Base-by-base conservation (phyloP, 1,140 invertebrate species). In the Dendroctonus ponderosae region DNA sequence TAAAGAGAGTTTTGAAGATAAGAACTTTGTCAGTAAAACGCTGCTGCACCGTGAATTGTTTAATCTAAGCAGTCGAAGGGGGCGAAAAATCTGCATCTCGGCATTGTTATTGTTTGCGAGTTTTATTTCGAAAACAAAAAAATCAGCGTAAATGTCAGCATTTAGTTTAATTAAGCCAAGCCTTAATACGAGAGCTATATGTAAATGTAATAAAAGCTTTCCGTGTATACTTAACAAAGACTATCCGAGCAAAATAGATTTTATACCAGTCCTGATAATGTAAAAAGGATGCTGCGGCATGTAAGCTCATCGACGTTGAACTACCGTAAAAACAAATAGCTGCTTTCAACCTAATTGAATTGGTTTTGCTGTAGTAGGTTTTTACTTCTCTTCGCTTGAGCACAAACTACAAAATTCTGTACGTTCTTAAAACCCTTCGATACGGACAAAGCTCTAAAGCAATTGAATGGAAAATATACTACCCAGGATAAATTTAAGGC, bases 331-430 rank as follows among this genome's bases (percentile, higher is more conserved):
- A 66, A 59, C 56, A 59, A 66, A 66, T 59, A 52, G 54, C 58
- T 52, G 63, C 63, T 66, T 58, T 66, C 63, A 66, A 59, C 63
- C 56, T 66, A 66, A 66, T 66, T 66, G 52, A 66, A 66, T 66
- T 66, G 54, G 54, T 59, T 66, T 66, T 59, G 61, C 59, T 42
- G 43, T 65, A 65, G 62, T 65, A 12, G 52, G 42, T 48, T 65
- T 65, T 65, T 57, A 56, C 50, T 65, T 51, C 52, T 15, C 40
- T 46, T 63, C 40, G 50, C 39, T 63, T 63, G 54, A 54, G 42
- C 40, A 50, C 26, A 61, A 61, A 61, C 59, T 59, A 49, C 57
- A 51, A 61, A 61, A 61, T 61, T 61, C 48, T n/a, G 40, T 11
- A 46, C 57, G 15, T 60, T 46, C 44, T 49, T 60, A 48, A 60